Evolutionary conservation across 2,888 invertebrate species (phyloP), one percentile per base, ranked within the genome.

Genomic region (Malthinus seriepunctatus): DNA sequence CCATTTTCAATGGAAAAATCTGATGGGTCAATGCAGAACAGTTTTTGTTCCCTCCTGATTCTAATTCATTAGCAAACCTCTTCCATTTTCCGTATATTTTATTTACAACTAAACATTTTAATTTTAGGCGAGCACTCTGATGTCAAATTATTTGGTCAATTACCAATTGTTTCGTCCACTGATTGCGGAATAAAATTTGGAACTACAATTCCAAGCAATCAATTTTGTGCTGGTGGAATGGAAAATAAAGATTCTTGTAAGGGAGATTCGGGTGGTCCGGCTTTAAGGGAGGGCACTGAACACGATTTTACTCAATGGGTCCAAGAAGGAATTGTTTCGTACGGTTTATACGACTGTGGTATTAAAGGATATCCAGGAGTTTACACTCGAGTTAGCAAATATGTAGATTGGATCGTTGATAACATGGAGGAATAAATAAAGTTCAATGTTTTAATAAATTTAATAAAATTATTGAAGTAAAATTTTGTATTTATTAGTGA

Each of bases 321-420:
- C 60, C 76, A 82, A 0, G 82, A 86, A n/a, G 90, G 89, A n/a
- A 84, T 93, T 12, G 92, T 93, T 1, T 93, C 93, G 0, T 93
- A 93, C 93, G 93, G 93, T 23, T 5, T 23, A 23, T 90, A 91
- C 23, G 52, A 42, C 1, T 58, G 57, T 35, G 57, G 57, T 10
- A 34, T 34, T 12, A 10, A 8, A 31, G 49, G 35, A 1, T 44
- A 38, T 44, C 58, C 58, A 3, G 58, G 47, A 2, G 49, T 58
- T 37, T 58, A 58, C 15, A 58, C 58, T 1, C 46, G 53, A 9
- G 49, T 53, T 2, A 9, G 49, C n/a, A 35, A 34, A 6, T 47
- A 58, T 23, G 44, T 52, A n/a, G 32, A 12, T 8, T 58, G 58
- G 58, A 58, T 57, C 15, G 15, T 50, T 2, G 42, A 45, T 1